phyloP scores from a whole-genome alignment of 2,797 vertebrate genomes.

The Agapornis canus region DNA sequence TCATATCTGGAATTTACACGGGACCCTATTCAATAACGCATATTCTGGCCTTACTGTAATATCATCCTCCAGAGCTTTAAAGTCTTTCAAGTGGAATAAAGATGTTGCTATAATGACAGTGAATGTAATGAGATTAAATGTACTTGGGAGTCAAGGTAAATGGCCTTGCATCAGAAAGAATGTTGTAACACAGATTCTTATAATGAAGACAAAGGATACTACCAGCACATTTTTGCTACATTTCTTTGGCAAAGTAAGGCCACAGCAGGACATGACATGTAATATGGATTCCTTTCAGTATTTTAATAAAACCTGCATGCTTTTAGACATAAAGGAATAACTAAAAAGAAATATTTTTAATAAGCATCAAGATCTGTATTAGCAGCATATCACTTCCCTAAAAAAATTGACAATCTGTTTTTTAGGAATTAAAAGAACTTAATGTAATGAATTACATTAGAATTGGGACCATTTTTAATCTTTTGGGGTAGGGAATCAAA shows the following conservation, averaged over 20 bases:
- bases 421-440: not conserved
- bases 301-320: slow-evolving; percentile 37
- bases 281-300: slow-evolving; percentile 41
- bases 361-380: not conserved
- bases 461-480: not conserved
- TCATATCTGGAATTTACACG: slow-evolving; percentile 58
- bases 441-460: not conserved
- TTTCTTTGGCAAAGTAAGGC: slow-evolving; percentile 70
- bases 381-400: not conserved
- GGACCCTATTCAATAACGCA: slow-evolving; percentile 57
- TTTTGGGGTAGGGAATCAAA: not conserved
- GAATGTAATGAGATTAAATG: slow-evolving; percentile 77
- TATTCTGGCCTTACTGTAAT: slow-evolving; percentile 55
- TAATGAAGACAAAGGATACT: slow-evolving; percentile 75
- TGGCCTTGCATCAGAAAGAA: slow-evolving; percentile 72
- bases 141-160: slow-evolving; percentile 72
- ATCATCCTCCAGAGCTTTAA: slow-evolving; percentile 74
- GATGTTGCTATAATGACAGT: slow-evolving; percentile 71
- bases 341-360: slow-evolving; percentile 2
- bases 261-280: slow-evolving; percentile 58
- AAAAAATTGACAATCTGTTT: not conserved
- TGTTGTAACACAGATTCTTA: slow-evolving; percentile 51
- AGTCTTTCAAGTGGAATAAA: slow-evolving; percentile 75
- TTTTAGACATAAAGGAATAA: slow-evolving; percentile 29
- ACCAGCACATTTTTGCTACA: slow-evolving; percentile 47